phyloP scores from a whole-genome alignment of 2,113 vertebrate species.

The Hydrolagus affinis region DNA sequence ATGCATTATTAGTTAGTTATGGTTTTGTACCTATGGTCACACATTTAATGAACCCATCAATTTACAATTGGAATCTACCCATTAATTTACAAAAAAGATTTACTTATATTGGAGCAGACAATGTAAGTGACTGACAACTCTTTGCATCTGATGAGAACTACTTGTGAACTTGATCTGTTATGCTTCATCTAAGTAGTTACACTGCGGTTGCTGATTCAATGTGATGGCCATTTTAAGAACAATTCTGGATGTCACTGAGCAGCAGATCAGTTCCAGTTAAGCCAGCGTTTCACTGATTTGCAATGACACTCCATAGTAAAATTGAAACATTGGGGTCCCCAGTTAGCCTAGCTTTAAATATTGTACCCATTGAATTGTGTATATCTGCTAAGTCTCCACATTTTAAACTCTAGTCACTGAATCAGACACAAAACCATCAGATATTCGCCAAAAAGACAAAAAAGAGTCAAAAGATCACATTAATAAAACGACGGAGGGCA shows the following conservation, averaged over 20 bases:
- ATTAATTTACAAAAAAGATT: not conserved
- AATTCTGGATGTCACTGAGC: too few species aligned
- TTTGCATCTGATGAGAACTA: constrained; percentile 12
- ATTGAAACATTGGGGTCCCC: not conserved
- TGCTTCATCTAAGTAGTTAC: not conserved
- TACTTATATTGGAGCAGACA: not conserved
- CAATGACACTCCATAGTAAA: not conserved
- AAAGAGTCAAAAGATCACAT: not conserved
- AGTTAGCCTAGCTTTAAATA: not conserved
- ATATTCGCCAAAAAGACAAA: not conserved
- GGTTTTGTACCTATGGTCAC: not conserved
- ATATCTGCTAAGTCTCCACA: not conserved
- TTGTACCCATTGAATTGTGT: not conserved
- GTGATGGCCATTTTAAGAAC: too few species aligned
- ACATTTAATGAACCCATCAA: not conserved
- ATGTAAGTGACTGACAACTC: not conserved
- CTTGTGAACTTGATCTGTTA: too few species aligned
- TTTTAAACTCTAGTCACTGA: not conserved
- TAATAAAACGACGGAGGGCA: not conserved
- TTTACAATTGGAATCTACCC: not conserved
- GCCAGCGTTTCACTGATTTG: too few species aligned
- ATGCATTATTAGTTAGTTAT: too few species aligned
- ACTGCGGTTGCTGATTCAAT: not conserved
- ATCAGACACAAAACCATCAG: not conserved
- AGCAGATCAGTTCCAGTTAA: too few species aligned